Conservation (phyloP, 2,797 vertebrate genomes). For the Philypnodon macrostomus region DNA sequence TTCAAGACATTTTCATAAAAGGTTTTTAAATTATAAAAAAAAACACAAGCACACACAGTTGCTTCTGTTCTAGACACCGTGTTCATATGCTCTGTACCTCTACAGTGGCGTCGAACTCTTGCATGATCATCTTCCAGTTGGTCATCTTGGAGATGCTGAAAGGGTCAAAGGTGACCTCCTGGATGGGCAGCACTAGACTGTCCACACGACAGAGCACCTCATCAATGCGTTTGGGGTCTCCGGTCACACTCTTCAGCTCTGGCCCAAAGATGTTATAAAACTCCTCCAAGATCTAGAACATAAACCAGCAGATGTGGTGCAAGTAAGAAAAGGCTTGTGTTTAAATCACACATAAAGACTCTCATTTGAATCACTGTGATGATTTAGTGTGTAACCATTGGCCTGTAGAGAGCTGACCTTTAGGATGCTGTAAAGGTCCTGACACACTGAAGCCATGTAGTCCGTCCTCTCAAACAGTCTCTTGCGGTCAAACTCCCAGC, state of each 20-base stretch:
- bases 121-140: conserved; percentile 84
- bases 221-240: conserved; percentile 81
- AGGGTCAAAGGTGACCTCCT: conserved; percentile 82
- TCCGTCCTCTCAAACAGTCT: conserved; percentile 89
- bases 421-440: conserved; percentile 81
- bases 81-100: too few relatives aligned
- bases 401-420: too few relatives aligned
- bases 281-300: conserved; percentile 85
- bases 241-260: conserved; percentile 86
- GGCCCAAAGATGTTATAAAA: conserved; percentile 87
- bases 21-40: too few relatives aligned
- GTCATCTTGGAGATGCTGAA: conserved; percentile 75
- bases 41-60: too few relatives aligned
- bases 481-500: conserved; percentile 93
- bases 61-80: too few relatives aligned
- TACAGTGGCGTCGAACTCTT: conserved; percentile 82
- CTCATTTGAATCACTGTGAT: too few relatives aligned
- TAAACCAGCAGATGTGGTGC: too few relatives aligned
- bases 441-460: conserved; percentile 88
- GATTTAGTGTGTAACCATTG: too few relatives aligned
- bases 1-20: too few relatives aligned
- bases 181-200: conserved; percentile 78
- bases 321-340: too few relatives aligned
- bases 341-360: too few relatives aligned
- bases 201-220: conserved; percentile 81